Conservation (phyloP, 2,888 invertebrate genomes). For the Cepaea hortensis region DNA sequence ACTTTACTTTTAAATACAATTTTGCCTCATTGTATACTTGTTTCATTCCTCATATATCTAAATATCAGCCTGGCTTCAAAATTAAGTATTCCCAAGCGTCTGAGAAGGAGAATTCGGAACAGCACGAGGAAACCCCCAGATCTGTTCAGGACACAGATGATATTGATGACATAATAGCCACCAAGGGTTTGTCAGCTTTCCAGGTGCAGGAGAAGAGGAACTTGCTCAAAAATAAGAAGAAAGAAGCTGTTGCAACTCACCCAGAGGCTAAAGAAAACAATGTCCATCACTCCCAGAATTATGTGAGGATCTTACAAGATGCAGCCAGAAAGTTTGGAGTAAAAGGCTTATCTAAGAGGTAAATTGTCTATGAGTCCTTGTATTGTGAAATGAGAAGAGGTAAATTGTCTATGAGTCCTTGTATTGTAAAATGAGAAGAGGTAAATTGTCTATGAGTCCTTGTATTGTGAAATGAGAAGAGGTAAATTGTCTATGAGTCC, state of each 20-base stretch:
- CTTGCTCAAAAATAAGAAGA: slow-evolving; percentile 33
- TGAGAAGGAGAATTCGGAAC: neutral
- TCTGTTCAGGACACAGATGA: neutral
- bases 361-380: neutral
- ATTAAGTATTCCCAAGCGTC: neutral
- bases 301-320: slow-evolving; percentile 70
- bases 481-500: too few species aligned
- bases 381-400: too few species aligned
- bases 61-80: slow-evolving; percentile 16
- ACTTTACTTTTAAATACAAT: neutral
- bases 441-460: too few species aligned
- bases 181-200: slow-evolving; percentile 41
- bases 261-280: slow-evolving; percentile 14
- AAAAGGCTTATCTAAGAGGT: slow-evolving; percentile 77
- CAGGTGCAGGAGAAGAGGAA: slow-evolving; percentile 43
- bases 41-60: neutral
- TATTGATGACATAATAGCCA: slow-evolving; percentile 16
- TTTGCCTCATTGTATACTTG: neutral
- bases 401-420: too few species aligned
- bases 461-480: too few species aligned
- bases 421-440: too few species aligned
- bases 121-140: neutral
- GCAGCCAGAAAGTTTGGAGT: slow-evolving; percentile 71
- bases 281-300: slow-evolving; percentile 54
- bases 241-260: slow-evolving; percentile 31